These are phyloP conservation scores for Otis tarda DNA, from an alignment of 2,113 vertebrate species.

Conservation along the genomic window DNA sequence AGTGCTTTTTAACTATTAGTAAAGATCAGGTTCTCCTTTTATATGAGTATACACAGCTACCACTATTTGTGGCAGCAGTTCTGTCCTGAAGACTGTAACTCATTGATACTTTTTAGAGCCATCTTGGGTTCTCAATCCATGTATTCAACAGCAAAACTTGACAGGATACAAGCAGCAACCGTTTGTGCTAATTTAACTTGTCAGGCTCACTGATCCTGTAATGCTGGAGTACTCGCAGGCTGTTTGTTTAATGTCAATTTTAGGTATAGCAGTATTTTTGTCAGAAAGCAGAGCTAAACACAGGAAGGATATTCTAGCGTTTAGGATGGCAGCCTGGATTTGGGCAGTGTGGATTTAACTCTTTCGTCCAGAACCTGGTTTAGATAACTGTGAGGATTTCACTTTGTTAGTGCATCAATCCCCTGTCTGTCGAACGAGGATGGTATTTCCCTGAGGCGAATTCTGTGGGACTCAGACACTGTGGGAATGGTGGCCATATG, in stretches of 20 bases:
- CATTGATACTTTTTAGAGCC: not conserved
- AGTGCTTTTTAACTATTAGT: not conserved
- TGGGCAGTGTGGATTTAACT: not conserved
- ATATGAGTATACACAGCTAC: not conserved
- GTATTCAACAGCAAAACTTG: not conserved
- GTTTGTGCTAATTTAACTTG: not conserved
- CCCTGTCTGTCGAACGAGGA: not conserved
- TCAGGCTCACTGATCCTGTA: not conserved
- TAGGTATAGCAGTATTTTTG: not conserved
- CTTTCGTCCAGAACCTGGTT: not conserved
- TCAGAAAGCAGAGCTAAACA: not conserved
- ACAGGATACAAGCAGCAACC: not conserved
- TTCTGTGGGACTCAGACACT: not conserved
- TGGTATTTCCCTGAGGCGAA: not conserved
- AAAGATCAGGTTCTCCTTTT: not conserved
- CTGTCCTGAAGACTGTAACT: not conserved
- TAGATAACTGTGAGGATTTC: not conserved
- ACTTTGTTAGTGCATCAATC: not conserved
- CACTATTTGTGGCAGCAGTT: not conserved
- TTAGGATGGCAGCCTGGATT: not conserved
- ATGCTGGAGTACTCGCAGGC: not conserved
- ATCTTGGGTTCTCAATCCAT: not conserved
- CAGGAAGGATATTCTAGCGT: not conserved
- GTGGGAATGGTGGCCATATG: not conserved
- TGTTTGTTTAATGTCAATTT: slow-evolving; percentile 53